Conservation (phyloP, 2,888 invertebrate genomes). For the Adela reaumurella region DNA sequence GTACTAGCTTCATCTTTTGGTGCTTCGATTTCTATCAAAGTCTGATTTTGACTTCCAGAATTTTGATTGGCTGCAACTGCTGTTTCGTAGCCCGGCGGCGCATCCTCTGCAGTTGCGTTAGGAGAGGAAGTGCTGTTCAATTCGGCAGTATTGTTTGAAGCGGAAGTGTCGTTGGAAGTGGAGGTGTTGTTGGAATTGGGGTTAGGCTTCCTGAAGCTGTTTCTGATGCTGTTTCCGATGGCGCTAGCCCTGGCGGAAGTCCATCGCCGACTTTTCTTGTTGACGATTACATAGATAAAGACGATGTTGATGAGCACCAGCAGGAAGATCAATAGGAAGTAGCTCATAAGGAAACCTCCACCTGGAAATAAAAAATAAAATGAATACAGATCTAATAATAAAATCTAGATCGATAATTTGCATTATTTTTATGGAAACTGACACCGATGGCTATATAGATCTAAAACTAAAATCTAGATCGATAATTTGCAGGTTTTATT, state of each 20-base stretch:
- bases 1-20: too few species aligned
- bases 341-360: background rate
- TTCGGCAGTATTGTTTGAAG: slow-evolving; percentile 8
- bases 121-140: too few species aligned
- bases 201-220: slow-evolving; percentile 19
- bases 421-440: too few species aligned
- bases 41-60: too few species aligned
- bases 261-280: slow-evolving; percentile 29
- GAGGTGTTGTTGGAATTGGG: slow-evolving; percentile 5
- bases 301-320: background rate
- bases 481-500: too few species aligned
- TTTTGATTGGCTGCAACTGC: background rate
- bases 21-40: too few species aligned
- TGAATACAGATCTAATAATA: too few species aligned
- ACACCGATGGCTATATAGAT: too few species aligned
- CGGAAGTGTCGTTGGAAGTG: slow-evolving; percentile 16
- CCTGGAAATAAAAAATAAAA: too few species aligned
- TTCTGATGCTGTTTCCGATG: slow-evolving; percentile 19
- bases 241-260: slow-evolving; percentile 17
- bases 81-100: background rate
- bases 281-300: background rate
- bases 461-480: too few species aligned
- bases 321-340: background rate
- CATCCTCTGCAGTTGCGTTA: background rate
- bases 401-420: too few species aligned